These are phyloP conservation scores for Abramis brama DNA, from an alignment of 2,113 vertebrate genomes.

Conservation along the genomic window DNA sequence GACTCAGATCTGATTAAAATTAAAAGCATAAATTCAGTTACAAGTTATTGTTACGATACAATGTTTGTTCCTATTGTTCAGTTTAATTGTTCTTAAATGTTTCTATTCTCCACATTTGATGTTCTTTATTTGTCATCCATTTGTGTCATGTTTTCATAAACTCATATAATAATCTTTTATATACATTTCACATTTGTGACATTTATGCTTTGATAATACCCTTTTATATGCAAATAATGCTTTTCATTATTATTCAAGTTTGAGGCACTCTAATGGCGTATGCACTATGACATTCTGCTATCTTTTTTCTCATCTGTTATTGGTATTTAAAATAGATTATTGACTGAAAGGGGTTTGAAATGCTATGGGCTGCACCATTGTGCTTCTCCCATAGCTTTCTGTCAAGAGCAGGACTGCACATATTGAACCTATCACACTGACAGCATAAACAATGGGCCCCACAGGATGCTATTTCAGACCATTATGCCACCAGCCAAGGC, in stretches of 20 bases:
- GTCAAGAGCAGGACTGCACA: slow-evolving; percentile 31
- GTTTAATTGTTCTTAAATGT: not conserved
- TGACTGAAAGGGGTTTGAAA: slow-evolving; percentile 7
- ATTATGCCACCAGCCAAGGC: slow-evolving; percentile 14
- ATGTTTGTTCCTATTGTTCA: not conserved
- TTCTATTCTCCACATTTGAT: not conserved
- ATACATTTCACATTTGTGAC: not conserved
- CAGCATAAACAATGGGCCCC: slow-evolving; percentile 44
- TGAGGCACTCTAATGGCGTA: not conserved
- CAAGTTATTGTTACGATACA: not conserved
- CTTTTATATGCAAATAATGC: not conserved
- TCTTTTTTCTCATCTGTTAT: not conserved
- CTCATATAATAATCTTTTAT: not conserved
- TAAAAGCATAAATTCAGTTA: not conserved
- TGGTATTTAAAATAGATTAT: slow-evolving; percentile 15
- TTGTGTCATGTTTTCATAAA: not conserved
- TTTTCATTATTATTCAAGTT: not conserved
- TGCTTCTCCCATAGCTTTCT: slow-evolving; percentile 7
- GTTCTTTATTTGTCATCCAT: not conserved
- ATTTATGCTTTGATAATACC: not conserved
- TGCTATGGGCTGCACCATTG: not conserved
- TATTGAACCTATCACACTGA: slow-evolving; percentile 15
- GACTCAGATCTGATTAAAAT: not conserved
- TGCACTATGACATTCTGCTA: not conserved
- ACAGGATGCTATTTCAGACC: slow-evolving; percentile 3